Base-by-base conservation (phyloP, 2,888 invertebrate species). In the Ptycholaimellus sp. region DNA sequence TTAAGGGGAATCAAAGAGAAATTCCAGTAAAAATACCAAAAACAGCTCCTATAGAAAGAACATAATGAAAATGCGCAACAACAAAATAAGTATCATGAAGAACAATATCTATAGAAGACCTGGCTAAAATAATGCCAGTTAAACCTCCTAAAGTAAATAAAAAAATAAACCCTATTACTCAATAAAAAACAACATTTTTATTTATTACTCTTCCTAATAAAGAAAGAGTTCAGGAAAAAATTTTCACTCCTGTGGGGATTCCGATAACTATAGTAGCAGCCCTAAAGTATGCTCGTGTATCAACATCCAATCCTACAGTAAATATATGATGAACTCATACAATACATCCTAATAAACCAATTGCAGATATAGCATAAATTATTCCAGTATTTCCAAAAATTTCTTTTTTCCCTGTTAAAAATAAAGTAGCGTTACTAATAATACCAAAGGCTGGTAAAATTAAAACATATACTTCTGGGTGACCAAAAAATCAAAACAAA, bases 301-400 rank as follows among this genome's bases (percentile, higher is more conserved):
- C 76, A 41, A 76, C 71, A 62, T 77, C 76, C 70, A 78, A 72
- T 1, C 77, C 76, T 25, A 77, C 71, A 2, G 76, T 76, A 61
- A 77, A 79, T 68, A 78, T 78, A 58, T 78, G 76, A 57, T 78
- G 77, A 7, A 75, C 74, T 68, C 76, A 76, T 0, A 78, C 76
- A 61, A 78, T 69, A 69, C 77, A 79, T 47, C 76, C 76, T 66
- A 78, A 59, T 53, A 76, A 58, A 14, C 75, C 76, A 72, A 78
- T 79, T 40, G 73, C 68, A 62, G 74, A 47, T 68, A 77, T 77
- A n/a, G 76, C 77, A 64, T 76, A 77, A 66, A 76, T 72, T 70
- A 52, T 54, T 33, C 53, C 49, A 37, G 49, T 38, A 44, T 40
- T 39, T 29, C 53, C 50, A 45, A 50, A 51, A 19, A 51, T 43